phyloP scores from a whole-genome alignment of 2,797 vertebrate species.

The Hyperoplus immaculatus region DNA sequence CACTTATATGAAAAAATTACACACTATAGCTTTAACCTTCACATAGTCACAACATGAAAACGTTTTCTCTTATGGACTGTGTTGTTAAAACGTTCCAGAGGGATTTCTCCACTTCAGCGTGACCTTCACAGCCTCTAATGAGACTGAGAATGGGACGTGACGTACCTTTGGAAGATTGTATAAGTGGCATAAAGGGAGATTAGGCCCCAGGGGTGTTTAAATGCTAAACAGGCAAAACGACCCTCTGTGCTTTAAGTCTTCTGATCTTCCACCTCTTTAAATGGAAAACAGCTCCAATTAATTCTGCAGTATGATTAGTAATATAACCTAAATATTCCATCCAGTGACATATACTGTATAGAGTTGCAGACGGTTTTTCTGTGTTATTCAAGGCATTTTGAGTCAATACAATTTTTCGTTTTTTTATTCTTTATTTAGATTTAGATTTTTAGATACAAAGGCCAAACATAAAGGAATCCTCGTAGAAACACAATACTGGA shows the following conservation, averaged over 20 bases:
- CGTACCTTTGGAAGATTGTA: constrained; percentile 54
- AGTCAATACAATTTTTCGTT: constrained; percentile 35
- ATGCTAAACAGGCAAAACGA: constrained; percentile 78
- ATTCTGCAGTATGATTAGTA: constrained; percentile 50
- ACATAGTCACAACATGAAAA: constrained; percentile 22
- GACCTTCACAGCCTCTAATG: constrained; percentile 62
- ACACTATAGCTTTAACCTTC: constrained; percentile 24
- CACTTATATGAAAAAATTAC: no score
- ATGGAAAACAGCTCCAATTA: constrained; percentile 76
- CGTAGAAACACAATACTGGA: constrained; percentile 72
- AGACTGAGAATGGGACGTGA: constrained; percentile 31
- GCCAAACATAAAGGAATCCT: constrained; percentile 69
- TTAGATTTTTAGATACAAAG: constrained; percentile 74
- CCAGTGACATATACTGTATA: neutral
- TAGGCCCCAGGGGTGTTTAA: constrained; percentile 63
- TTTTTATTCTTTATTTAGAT: constrained; percentile 74
- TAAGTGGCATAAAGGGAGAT: constrained; percentile 52
- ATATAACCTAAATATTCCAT: constrained; percentile 37
- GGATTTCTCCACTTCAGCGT: constrained; percentile 31
- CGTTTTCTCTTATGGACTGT: constrained; percentile 17
- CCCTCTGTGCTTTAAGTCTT: constrained; percentile 57
- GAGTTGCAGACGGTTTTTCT: neutral
- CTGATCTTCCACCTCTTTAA: constrained; percentile 78
- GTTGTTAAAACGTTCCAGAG: constrained; percentile 2
- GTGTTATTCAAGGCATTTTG: constrained; percentile 20